Percentiles rank a stretch among this genome's conserved stretches.
These are phyloP conservation scores for Actias luna DNA, from an alignment of 2,888 invertebrate species.

Conservation along the genomic window DNA sequence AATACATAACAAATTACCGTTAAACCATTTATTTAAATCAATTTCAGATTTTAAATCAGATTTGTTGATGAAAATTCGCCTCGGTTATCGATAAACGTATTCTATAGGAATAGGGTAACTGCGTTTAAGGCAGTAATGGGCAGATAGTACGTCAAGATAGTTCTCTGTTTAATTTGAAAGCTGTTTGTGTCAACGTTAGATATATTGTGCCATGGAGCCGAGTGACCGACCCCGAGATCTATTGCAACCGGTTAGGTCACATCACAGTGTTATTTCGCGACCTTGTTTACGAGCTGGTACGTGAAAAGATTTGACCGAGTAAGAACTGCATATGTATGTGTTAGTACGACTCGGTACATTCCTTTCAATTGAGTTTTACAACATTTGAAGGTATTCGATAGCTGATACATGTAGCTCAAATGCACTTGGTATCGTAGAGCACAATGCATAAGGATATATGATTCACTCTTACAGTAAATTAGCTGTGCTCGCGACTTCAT, in stretches of 20 bases:
- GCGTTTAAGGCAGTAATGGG: background rate
- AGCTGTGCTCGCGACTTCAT: too few relatives aligned
- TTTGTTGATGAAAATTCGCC: background rate
- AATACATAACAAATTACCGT: too few relatives aligned
- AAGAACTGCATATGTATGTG: background rate
- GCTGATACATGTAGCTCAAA: too few relatives aligned
- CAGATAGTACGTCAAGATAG: background rate
- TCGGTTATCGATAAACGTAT: background rate
- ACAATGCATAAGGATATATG: too few relatives aligned
- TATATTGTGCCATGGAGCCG: slow-evolving; percentile 1
- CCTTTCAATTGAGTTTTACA: background rate
- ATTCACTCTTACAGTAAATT: too few relatives aligned
- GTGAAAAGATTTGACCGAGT: slow-evolving; percentile 26
- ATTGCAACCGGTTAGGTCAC: slow-evolving; percentile 42
- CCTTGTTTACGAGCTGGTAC: slow-evolving; percentile 30
- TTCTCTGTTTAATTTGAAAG: slow-evolving; percentile 6
- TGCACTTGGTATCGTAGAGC: too few relatives aligned
- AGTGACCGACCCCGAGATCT: slow-evolving; percentile 20
- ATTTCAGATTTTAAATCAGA: background rate
- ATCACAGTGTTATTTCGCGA: slow-evolving; percentile 29
- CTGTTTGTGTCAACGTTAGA: slow-evolving; percentile 11
- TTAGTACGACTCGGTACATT: background rate
- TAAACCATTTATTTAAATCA: background rate
- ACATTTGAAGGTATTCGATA: background rate
- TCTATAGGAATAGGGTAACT: background rate